Evolutionary conservation across 2,797 vertebrate species (phyloP).

Genomic region (Enteromius viviparus): DNA sequence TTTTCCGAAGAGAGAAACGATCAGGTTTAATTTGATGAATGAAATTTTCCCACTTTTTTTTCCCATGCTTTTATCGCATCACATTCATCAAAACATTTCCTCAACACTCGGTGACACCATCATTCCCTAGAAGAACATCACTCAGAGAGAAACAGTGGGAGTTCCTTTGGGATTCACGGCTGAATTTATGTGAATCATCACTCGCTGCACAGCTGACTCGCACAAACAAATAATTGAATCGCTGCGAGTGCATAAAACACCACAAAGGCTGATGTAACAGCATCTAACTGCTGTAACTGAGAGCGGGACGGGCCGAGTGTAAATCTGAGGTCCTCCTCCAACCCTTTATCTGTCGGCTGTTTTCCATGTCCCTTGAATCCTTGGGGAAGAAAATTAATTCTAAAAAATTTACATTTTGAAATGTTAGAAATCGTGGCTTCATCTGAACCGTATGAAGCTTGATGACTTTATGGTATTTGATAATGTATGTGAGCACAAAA

Average conservation of each 20-base stretch:
- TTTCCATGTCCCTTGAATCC: background rate
- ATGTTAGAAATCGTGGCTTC: background rate
- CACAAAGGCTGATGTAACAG: constrained; percentile 82
- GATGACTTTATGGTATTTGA: background rate
- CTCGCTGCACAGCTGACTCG: constrained; percentile 72
- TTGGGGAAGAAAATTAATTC: background rate
- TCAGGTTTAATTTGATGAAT: constrained; percentile 84
- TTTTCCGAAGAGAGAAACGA: constrained; percentile 55
- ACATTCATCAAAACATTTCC: constrained; percentile 89
- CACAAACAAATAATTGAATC: constrained; percentile 89
- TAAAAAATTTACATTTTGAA: background rate
- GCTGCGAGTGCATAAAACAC: constrained; percentile 84
- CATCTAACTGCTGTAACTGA: constrained; percentile 80
- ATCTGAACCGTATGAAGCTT: background rate
- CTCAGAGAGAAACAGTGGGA: constrained; percentile 85
- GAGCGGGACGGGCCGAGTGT: constrained; percentile 65
- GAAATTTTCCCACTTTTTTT: constrained; percentile 86
- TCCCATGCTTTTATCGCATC: constrained; percentile 88
- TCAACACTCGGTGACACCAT: constrained; percentile 80
- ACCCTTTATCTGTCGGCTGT: background rate
- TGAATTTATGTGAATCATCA: constrained; percentile 79
- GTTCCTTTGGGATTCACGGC: constrained; percentile 88
- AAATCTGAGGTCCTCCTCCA: background rate
- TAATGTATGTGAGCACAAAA: background rate
- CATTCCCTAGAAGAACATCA: constrained; percentile 44